Conservation (phyloP, 1,140 invertebrate species). For the Psilanteris sp. region DNA sequence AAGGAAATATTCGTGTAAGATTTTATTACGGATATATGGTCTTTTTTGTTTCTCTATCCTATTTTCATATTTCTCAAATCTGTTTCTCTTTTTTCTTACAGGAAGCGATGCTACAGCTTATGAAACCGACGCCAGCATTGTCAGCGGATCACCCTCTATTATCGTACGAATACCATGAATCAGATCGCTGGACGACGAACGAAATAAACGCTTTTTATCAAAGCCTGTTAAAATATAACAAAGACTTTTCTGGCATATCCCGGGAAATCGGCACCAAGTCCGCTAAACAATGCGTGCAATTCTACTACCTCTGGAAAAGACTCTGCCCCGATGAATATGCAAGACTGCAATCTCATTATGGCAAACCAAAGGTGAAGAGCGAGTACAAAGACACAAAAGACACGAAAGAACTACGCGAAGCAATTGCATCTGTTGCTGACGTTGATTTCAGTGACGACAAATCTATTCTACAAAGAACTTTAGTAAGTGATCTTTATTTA, state of each 20-base stretch:
- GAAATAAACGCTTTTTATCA: slow-evolving; percentile 94
- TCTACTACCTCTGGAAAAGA: slow-evolving; percentile 99
- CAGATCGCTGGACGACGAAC: slow-evolving; percentile 89
- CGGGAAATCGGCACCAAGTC: slow-evolving; percentile 93
- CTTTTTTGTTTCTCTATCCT: no score
- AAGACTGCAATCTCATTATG: slow-evolving; percentile 80
- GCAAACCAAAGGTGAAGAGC: slow-evolving; percentile 74
- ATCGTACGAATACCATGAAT: slow-evolving; percentile 87
- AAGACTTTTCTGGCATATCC: slow-evolving; percentile 94
- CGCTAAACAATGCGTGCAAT: slow-evolving; percentile 96
- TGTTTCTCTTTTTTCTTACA: slow-evolving; percentile 66
- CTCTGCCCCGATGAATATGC: slow-evolving; percentile 92
- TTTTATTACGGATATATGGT: no score
- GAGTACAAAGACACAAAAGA: slow-evolving; percentile 72
- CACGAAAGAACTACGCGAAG: slow-evolving; percentile 75
- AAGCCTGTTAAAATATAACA: slow-evolving; percentile 93
- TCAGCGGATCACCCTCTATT: slow-evolving; percentile 87
- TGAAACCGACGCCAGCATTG: slow-evolving; percentile 86
- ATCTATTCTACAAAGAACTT: slow-evolving; percentile 77
- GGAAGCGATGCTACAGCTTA: slow-evolving; percentile 91
- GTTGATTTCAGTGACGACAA: slow-evolving; percentile 78
- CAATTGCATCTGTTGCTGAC: slow-evolving; percentile 76
- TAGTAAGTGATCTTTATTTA: slow-evolving; percentile 71
- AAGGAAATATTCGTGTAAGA: slow-evolving; percentile 91
- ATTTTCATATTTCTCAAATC: background rate